Percentiles rank a stretch among this genome's conserved stretches.
phyloP scores from a whole-genome alignment of 2,113 vertebrate genomes.

The Chunga burmeisteri region DNA sequence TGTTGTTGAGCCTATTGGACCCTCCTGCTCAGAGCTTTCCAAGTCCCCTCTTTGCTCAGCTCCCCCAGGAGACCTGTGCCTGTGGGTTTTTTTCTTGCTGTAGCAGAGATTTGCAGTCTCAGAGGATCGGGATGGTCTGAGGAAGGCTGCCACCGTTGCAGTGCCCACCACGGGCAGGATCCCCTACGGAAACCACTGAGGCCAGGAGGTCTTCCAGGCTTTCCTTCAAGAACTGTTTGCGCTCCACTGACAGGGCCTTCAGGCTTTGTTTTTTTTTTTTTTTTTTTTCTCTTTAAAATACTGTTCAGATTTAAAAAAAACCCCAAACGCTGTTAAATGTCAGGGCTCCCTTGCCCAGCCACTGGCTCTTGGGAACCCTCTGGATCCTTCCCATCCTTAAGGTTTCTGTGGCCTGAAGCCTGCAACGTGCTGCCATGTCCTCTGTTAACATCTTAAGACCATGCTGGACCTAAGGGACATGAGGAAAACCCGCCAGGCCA shows the following conservation, averaged over 20 bases:
- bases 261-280: neutral
- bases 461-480: neutral
- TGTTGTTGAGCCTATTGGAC: neutral
- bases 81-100: neutral
- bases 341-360: neutral
- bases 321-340: neutral
- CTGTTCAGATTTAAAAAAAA: neutral
- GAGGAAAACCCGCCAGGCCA: neutral
- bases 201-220: neutral
- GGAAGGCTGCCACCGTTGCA: neutral
- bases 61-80: neutral
- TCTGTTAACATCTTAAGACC: neutral
- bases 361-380: neutral
- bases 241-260: neutral
- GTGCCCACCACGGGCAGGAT: neutral
- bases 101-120: neutral
- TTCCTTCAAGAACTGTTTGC: neutral
- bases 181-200: neutral
- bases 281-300: neutral
- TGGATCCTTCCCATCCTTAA: neutral
- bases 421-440: neutral
- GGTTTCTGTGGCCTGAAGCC: neutral
- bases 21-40: neutral
- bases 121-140: too few relatives aligned
- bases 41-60: neutral